Percentiles rank a stretch among this genome's conserved stretches.
Evolutionary conservation across 2,888 invertebrate genomes (phyloP).

Genomic region (Seira sanloemensis): DNA sequence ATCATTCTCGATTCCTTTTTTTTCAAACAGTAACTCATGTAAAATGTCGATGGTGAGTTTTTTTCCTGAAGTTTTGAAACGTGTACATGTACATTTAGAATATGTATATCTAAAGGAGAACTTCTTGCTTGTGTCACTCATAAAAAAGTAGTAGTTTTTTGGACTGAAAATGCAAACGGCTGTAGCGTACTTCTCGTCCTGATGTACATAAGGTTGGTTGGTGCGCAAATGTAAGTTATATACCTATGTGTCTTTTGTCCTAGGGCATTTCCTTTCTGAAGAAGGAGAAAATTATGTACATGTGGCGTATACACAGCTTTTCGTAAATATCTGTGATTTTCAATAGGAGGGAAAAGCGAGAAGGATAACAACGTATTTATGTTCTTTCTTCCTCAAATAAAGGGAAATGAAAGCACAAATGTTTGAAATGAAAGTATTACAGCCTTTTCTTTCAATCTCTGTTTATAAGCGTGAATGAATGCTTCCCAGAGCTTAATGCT

Average conservation of each 20-base stretch:
- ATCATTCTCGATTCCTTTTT: background rate
- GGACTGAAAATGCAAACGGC: conserved; percentile 38
- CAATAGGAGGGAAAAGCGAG: conserved; percentile 5
- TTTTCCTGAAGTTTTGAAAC: background rate
- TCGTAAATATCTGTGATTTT: conserved; percentile 16
- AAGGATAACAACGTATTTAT: conserved; percentile 4
- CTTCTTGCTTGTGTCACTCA: background rate
- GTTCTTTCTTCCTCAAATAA: conserved; percentile 7
- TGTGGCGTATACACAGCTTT: background rate
- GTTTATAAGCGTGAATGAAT: conserved; percentile 59
- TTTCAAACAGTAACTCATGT: conserved; percentile 9
- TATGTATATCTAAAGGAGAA: background rate
- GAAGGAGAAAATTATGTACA: background rate
- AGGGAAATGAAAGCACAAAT: conserved; percentile 43
- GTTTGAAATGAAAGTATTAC: conserved; percentile 57
- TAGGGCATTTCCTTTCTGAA: conserved; percentile 33
- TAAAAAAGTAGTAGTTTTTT: background rate
- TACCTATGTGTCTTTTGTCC: conserved; percentile 31
- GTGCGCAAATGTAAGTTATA: too few relatives aligned
- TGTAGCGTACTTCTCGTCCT: conserved; percentile 35
- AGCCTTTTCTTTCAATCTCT: conserved; percentile 28
- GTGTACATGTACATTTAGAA: too few relatives aligned
- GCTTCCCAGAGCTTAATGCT: conserved; percentile 39
- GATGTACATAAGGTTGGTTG: background rate
- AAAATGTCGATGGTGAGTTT: conserved; percentile 2